phyloP scores from a whole-genome alignment of 2,113 vertebrate genomes.

The Apteryx owenii region DNA sequence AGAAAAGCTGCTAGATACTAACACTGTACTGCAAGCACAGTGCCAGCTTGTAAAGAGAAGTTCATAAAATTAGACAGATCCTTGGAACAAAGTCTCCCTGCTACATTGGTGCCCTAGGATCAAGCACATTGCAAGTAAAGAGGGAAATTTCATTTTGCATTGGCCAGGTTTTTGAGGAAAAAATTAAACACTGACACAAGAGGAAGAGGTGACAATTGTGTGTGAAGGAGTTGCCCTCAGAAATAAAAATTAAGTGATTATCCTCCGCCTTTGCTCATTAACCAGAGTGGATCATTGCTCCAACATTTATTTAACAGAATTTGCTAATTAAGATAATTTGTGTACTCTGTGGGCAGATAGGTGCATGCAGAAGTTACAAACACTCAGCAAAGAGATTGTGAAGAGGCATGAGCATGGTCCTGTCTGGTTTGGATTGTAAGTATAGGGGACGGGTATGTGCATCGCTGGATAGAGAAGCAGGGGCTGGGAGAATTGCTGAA shows the following conservation, averaged over 20 bases:
- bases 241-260: conserved; percentile 40
- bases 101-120: neutral
- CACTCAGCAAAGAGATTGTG: neutral
- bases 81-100: neutral
- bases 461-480: neutral
- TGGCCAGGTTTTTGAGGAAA: neutral
- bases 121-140: neutral
- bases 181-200: neutral
- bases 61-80: neutral
- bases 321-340: neutral
- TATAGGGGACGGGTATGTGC: neutral
- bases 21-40: neutral
- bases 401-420: neutral
- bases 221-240: neutral
- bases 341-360: neutral
- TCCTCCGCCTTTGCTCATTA: neutral
- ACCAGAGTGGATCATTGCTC: neutral
- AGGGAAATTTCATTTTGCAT: conserved; percentile 9
- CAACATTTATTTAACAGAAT: conserved; percentile 18
- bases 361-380: neutral
- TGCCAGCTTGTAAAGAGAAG: neutral
- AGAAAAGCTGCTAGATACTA: neutral
- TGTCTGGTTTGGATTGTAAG: neutral
- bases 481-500: neutral
- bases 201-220: neutral